Base-by-base conservation (phyloP, 2,113 vertebrate genomes). In the Rhinogobius similis region DNA sequence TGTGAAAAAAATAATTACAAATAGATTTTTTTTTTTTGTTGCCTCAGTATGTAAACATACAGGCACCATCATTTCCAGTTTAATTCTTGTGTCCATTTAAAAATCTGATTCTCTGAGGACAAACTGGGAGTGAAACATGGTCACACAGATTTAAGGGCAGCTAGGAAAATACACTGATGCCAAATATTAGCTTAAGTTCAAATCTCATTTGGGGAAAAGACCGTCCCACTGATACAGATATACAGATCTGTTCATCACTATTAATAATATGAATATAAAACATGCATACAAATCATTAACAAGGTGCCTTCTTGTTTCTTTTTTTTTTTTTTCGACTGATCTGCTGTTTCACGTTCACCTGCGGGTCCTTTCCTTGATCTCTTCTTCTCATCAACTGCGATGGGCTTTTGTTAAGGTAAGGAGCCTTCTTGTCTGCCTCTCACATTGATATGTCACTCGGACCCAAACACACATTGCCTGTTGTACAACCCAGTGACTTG, bases 341-440 rank as follows among this genome's bases (percentile, higher is more conserved):
- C 72, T 71, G 48, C n/a, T 67, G 23, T 61, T 46, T 70, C 58
- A 50, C 81, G 81, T 90, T 84, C 86, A 63, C n/a, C 39, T 64
- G 27, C 44, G 26, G 66, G 70, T 63, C 36, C 10, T 39, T 23
- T 62, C 67, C 59, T 68, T 52, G 43, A 10, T n/a, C 73, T n/a
- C 78, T 83, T 58, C 50, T 10, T 39, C 32, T 36, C 32, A 82
- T 70, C 79, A 76, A 92, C 93, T 93, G 92, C 88, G 78, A 83
- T 91, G 96, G 98, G 98, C 98, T 95, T 89, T 94, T 82, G 98
- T 95, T 61, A 99, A 99, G 97, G 97, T 99, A 99, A 99, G 97
- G 95, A 95, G 96, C 95, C 95, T 92, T 94, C 93, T 87, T 93
- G 90, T 91, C 82, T 81, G 86, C 77, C 36, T 83, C 67, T 86